phyloP scores from a whole-genome alignment of 2,797 vertebrate genomes.

The Botia almorhae region DNA sequence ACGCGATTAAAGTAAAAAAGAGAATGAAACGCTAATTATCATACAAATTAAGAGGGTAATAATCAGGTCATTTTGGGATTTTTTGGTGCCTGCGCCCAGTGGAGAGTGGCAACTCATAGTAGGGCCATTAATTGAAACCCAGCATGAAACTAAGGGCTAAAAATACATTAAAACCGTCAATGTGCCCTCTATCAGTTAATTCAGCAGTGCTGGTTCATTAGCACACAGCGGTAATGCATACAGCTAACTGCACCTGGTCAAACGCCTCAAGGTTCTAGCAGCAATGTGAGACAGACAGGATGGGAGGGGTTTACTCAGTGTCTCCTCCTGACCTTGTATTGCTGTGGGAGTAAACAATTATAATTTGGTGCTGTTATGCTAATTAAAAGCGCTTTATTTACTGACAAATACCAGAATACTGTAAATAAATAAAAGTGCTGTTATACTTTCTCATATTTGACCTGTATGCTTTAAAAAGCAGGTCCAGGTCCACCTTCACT shows the following conservation, averaged over 20 bases:
- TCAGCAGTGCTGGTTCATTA: conserved; percentile 25
- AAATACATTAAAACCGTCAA: conserved; percentile 58
- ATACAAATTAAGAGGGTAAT: conserved; percentile 80
- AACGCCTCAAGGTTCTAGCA: conserved; percentile 32
- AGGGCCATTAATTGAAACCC: conserved; percentile 77
- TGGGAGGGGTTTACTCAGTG: not conserved
- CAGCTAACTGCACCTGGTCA: conserved; percentile 19
- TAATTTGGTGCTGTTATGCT: not conserved
- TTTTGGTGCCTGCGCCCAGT: conserved; percentile 65
- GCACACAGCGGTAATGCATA: conserved; percentile 19
- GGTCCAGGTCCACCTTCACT: too few relatives aligned
- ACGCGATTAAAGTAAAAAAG: conserved; percentile 74
- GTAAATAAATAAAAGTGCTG: not conserved
- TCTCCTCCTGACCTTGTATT: conserved; percentile 2
- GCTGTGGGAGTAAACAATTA: conserved; percentile 3
- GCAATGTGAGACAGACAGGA: not conserved
- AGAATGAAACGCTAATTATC: conserved; percentile 82
- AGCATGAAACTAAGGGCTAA: conserved; percentile 66
- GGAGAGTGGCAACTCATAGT: conserved; percentile 66
- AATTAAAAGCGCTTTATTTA: not conserved
- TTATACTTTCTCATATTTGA: not conserved
- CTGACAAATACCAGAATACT: not conserved
- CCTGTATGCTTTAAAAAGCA: not conserved
- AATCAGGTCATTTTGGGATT: conserved; percentile 68
- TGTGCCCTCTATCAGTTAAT: conserved; percentile 48